Evolutionary conservation across 1,140 invertebrate genomes (phyloP).

Genomic region (Lepidurus packardi): DNA sequence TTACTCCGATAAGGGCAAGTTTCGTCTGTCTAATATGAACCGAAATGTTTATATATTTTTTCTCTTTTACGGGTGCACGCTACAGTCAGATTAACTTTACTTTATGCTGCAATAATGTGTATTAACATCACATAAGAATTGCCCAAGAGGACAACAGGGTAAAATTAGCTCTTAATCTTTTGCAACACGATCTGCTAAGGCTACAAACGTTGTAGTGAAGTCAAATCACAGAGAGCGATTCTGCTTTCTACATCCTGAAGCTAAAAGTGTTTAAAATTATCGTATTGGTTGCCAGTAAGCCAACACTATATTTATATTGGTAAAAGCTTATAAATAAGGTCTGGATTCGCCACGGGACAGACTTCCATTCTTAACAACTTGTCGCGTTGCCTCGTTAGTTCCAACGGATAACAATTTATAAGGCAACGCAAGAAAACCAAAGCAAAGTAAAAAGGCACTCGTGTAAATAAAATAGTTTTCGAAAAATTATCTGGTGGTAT

Average conservation of each 20-base stretch:
- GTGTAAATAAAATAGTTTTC: neutral
- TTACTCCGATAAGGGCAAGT: too few species aligned
- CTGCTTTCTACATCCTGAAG: neutral
- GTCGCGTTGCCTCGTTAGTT: neutral
- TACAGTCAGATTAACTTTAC: too few species aligned
- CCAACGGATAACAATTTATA: neutral
- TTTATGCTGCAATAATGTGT: too few species aligned
- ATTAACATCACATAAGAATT: too few species aligned
- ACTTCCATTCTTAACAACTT: neutral
- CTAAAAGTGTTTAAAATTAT: neutral
- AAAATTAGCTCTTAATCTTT: too few species aligned
- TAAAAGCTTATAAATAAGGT: conserved; percentile 12
- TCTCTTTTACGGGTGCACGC: too few species aligned
- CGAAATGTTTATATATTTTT: too few species aligned
- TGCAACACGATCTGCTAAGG: too few species aligned
- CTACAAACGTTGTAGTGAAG: too few species aligned
- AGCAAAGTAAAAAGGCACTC: neutral
- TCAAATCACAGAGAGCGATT: neutral
- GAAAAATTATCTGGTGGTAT: neutral
- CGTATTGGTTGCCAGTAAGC: neutral
- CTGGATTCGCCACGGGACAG: neutral
- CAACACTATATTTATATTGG: neutral
- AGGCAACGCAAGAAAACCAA: neutral
- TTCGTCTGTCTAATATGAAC: too few species aligned
- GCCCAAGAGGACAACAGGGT: too few species aligned